A percentile compares a stretch with the other conserved stretches of the same genome.
Conservation (phyloP, 2,113 vertebrate genomes). For the Ibidorhyncha struthersii region DNA sequence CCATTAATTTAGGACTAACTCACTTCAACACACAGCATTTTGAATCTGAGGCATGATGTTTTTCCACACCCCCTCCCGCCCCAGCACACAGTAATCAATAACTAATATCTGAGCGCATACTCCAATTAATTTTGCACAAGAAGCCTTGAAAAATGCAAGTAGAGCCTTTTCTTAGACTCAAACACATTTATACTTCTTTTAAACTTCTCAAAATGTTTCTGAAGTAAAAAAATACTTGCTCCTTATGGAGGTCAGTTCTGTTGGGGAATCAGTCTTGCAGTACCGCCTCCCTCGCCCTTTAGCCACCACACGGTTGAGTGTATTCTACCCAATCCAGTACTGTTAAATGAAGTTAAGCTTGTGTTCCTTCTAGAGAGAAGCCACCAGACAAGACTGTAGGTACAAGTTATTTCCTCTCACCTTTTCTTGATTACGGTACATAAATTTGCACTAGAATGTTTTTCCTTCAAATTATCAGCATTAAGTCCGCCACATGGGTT, state of each 20-base stretch:
- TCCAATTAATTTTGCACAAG: neutral
- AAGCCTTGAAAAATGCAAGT: neutral
- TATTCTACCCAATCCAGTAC: neutral
- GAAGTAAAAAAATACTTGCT: neutral
- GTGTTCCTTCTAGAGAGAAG: neutral
- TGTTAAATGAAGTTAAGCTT: neutral
- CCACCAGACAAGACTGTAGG: accelerated
- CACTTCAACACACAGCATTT: neutral
- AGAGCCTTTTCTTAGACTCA: neutral
- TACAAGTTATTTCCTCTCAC: neutral
- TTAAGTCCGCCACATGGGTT: neutral
- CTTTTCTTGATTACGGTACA: neutral
- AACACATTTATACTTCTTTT: neutral
- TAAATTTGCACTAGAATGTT: neutral
- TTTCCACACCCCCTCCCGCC: neutral
- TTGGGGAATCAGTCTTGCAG: neutral
- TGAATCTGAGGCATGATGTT: neutral
- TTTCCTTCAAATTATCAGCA: neutral
- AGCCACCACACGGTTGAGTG: neutral
- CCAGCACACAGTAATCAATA: neutral
- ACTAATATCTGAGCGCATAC: neutral
- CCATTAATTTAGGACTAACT: neutral
- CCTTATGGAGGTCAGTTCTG: neutral
- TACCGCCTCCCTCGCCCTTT: neutral
- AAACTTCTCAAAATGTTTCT: neutral